Conservation (phyloP, 2,888 invertebrate species). For the Trypoxylon attenuatum region DNA sequence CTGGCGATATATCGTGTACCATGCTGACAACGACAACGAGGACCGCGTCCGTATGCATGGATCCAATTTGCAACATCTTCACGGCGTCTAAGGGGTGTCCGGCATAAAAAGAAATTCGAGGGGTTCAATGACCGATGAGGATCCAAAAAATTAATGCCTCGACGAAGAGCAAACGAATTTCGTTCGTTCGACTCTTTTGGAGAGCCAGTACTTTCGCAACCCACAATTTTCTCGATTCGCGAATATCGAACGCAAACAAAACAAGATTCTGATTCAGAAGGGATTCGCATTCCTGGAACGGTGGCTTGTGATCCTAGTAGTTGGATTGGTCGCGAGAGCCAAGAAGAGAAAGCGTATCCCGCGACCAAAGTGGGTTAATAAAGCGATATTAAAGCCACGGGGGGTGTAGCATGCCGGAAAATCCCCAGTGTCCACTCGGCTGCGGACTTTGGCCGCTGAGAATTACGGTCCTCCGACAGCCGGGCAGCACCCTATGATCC, state of each 20-base stretch:
- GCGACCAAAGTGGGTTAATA: constrained; percentile 71
- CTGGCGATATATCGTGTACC: constrained; percentile 43
- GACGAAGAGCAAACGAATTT: no score
- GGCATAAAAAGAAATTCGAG: constrained; percentile 48
- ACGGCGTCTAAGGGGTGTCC: constrained; percentile 49
- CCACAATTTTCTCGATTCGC: no score
- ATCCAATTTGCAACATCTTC: constrained; percentile 64
- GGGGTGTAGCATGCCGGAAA: constrained; percentile 57
- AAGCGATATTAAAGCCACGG: constrained; percentile 72
- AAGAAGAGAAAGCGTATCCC: constrained; percentile 8
- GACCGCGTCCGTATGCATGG: constrained; percentile 25
- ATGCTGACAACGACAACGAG: neutral
- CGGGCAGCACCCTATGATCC: constrained; percentile 48
- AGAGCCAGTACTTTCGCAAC: no score
- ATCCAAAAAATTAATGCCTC: constrained; percentile 36
- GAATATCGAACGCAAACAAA: no score
- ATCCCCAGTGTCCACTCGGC: constrained; percentile 66
- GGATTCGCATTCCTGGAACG: no score
- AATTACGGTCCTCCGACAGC: constrained; percentile 54
- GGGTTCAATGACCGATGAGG: constrained; percentile 22
- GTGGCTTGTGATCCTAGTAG: no score
- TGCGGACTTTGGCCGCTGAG: constrained; percentile 50
- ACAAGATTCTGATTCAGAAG: no score
- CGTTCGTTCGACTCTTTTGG: no score
- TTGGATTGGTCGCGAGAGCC: no score